Conservation (phyloP, 2,113 vertebrate species). For the Eubucco bourcierii region DNA sequence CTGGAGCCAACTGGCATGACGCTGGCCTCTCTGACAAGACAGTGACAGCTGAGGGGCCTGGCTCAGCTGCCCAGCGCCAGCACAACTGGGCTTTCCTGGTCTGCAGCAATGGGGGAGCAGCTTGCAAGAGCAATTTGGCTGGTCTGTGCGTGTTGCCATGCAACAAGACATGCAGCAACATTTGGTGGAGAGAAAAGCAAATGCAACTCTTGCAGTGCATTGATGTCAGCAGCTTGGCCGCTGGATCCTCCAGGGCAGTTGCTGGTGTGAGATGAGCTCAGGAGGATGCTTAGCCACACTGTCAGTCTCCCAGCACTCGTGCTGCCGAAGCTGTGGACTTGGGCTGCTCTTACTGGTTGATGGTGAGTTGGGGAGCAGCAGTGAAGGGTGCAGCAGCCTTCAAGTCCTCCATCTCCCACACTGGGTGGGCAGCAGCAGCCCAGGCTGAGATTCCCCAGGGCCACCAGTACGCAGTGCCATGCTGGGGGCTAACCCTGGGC, state of each 20-base stretch:
- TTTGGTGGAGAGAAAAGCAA: conserved; percentile 12
- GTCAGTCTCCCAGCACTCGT: neutral
- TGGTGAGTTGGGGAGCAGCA: neutral
- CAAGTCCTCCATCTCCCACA: neutral
- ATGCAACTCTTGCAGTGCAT: neutral
- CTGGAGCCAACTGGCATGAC: neutral
- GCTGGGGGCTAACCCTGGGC: neutral
- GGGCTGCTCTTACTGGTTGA: neutral
- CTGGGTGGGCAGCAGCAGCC: neutral
- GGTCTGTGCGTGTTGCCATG: neutral
- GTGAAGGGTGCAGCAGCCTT: neutral
- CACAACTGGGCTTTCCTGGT: neutral
- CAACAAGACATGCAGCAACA: neutral
- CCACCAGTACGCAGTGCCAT: neutral
- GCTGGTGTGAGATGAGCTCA: neutral
- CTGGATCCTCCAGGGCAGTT: neutral
- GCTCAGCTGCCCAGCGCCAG: neutral
- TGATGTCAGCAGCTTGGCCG: neutral
- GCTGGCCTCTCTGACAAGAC: neutral
- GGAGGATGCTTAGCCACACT: neutral
- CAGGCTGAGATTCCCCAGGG: neutral
- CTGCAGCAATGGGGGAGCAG: neutral
- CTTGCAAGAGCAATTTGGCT: conserved; percentile 1
- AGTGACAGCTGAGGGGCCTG: neutral
- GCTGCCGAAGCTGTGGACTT: neutral